phyloP scores from a whole-genome alignment of 2,113 vertebrate species.

The Dolichallabes microphthalmus region DNA sequence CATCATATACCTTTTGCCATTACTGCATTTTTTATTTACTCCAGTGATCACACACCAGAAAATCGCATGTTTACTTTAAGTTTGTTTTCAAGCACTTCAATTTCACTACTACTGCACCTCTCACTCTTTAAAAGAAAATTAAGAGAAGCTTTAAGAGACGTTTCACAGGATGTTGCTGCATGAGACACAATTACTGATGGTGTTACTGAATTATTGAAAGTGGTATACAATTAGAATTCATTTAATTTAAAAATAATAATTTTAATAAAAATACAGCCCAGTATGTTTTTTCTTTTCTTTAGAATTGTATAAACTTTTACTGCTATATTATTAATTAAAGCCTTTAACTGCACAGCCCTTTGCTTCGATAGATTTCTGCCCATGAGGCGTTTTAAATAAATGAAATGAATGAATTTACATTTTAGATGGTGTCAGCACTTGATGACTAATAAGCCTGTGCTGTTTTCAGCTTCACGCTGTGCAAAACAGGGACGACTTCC shows the following conservation, averaged over 20 bases:
- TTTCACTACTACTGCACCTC: too few species aligned
- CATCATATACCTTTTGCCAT: too few species aligned
- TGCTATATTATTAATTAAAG: not conserved
- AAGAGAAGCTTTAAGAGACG: too few species aligned
- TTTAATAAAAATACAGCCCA: not conserved
- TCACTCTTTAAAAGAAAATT: too few species aligned
- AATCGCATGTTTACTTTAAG: too few species aligned
- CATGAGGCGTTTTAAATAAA: not conserved
- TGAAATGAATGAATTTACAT: constrained; percentile 18
- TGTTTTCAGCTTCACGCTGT: not conserved
- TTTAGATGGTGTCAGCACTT: constrained; percentile 18
- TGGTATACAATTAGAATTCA: not conserved
- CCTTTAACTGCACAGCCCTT: not conserved
- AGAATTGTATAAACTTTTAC: not conserved
- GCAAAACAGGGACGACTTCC: not conserved
- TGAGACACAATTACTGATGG: too few species aligned
- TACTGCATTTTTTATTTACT: too few species aligned
- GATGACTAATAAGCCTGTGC: constrained; percentile 1
- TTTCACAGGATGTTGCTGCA: too few species aligned
- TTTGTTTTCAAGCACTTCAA: too few species aligned
- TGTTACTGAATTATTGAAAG: not conserved
- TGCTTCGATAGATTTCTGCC: not conserved
- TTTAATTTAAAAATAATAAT: not conserved
- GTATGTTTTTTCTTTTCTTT: not conserved
- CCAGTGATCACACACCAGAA: too few species aligned